Conservation (phyloP, 1,140 invertebrate species). For the Thaumatotibia leucotreta region DNA sequence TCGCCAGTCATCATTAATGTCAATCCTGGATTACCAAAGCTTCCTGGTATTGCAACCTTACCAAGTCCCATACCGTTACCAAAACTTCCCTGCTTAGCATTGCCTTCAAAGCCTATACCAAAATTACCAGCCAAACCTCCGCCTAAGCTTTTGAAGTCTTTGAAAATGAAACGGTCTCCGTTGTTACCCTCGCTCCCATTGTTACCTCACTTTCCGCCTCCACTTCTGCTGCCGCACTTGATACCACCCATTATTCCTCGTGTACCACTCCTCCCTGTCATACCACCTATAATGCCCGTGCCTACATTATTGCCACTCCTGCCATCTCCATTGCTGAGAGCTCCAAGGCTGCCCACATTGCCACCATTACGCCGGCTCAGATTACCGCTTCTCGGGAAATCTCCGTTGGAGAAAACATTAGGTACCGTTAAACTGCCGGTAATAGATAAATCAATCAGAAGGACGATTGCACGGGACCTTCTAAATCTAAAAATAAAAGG, state of each 20-base stretch:
- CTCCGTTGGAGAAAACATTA: slow-evolving; percentile 32
- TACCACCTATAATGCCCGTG: slow-evolving; percentile 19
- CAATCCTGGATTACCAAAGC: slow-evolving; percentile 19
- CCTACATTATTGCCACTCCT: slow-evolving; percentile 20
- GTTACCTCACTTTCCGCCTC: slow-evolving; percentile 25
- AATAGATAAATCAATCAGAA: slow-evolving; percentile 19
- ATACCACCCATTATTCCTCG: neutral
- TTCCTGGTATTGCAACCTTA: neutral
- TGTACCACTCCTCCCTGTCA: neutral
- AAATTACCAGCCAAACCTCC: slow-evolving; percentile 20
- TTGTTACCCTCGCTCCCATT: slow-evolving; percentile 32
- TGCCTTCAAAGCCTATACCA: slow-evolving; percentile 1
- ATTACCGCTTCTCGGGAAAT: slow-evolving; percentile 36
- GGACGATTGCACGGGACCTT: slow-evolving; percentile 36
- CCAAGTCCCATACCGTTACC: slow-evolving; percentile 13
- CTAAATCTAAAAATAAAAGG: slow-evolving; percentile 41
- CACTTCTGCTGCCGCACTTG: slow-evolving; percentile 6
- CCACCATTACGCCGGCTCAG: slow-evolving; percentile 32
- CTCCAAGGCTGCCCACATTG: slow-evolving; percentile 16
- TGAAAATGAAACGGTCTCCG: slow-evolving; percentile 16
- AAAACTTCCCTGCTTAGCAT: slow-evolving; percentile 3
- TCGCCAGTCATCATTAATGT: slow-evolving; percentile 36
- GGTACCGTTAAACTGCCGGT: slow-evolving; percentile 31
- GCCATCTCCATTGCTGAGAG: slow-evolving; percentile 21
- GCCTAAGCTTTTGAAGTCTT: slow-evolving; percentile 9